A percentile compares a stretch with the other conserved stretches of the same genome.
phyloP scores from a whole-genome alignment of 2,797 vertebrate species.

The Gorsachius magnificus region DNA sequence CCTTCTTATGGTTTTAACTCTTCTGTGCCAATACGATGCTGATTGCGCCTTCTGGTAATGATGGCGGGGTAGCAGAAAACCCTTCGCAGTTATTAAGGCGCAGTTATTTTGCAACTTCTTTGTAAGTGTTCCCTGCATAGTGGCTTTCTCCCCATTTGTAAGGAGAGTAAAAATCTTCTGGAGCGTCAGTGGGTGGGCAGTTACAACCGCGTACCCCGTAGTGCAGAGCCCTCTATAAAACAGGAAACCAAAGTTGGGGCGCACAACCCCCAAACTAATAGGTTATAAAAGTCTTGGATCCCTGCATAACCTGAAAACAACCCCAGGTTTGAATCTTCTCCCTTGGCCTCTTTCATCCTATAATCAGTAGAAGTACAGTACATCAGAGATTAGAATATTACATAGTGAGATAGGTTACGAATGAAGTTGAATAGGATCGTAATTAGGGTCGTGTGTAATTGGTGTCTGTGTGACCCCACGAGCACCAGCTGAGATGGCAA shows the following conservation, averaged over 20 bases:
- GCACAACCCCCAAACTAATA: neutral
- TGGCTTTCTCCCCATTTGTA: neutral
- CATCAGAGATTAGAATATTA: neutral
- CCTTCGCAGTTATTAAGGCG: neutral
- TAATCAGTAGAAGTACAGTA: neutral
- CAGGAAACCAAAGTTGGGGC: neutral
- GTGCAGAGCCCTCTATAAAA: too few relatives aligned
- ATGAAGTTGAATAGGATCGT: neutral
- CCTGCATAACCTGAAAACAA: fast-evolving
- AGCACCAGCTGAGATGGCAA: neutral
- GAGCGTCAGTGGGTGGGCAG: neutral
- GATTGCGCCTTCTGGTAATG: fast-evolving
- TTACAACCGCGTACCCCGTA: neutral
- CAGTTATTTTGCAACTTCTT: neutral
- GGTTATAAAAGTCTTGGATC: neutral
- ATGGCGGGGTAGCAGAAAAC: neutral
- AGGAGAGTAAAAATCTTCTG: neutral
- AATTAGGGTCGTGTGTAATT: too few relatives aligned
- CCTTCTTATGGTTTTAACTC: neutral
- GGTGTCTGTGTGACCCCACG: neutral
- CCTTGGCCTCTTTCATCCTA: neutral
- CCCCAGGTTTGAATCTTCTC: neutral
- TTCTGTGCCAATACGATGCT: neutral
- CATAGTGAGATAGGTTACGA: neutral
- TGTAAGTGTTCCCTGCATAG: neutral